Conservation (phyloP, 2,113 vertebrate genomes). For the Menidia beryllina region DNA sequence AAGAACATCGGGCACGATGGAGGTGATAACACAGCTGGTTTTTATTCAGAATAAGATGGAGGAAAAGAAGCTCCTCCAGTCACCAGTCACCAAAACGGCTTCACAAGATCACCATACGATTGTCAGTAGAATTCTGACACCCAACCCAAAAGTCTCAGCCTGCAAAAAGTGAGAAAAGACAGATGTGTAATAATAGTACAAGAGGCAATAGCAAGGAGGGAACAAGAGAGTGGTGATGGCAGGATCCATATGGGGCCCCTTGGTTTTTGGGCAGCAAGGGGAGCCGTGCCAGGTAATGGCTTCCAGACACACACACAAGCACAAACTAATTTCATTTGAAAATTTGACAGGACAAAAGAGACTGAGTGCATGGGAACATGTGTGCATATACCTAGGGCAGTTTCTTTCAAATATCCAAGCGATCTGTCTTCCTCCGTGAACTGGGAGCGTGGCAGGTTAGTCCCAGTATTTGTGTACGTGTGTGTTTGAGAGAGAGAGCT, state of each 20-base stretch:
- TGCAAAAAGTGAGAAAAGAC: constrained; percentile 7
- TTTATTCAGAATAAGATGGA: background rate
- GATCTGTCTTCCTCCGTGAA: constrained; percentile 56
- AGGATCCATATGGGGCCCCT: constrained; percentile 63
- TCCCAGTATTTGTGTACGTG: constrained; percentile 16
- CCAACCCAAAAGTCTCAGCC: background rate
- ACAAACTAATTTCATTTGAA: constrained; percentile 68
- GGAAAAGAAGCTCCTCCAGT: background rate
- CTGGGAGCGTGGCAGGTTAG: constrained; percentile 31
- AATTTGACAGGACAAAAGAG: constrained; percentile 66
- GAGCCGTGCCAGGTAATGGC: constrained; percentile 77
- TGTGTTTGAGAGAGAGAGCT: constrained; percentile 39
- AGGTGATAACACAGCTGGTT: constrained; percentile 1
- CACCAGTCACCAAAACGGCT: too few species aligned
- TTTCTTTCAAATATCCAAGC: constrained; percentile 48
- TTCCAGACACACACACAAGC: constrained; percentile 75
- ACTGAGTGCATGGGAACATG: constrained; percentile 37
- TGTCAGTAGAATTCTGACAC: constrained; percentile 3
- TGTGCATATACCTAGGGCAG: constrained; percentile 47
- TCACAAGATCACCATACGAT: background rate
- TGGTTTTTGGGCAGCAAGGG: constrained; percentile 52
- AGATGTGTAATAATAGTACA: constrained; percentile 21
- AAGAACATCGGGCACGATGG: constrained; percentile 18
- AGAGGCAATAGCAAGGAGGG: constrained; percentile 24
- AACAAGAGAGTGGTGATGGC: constrained; percentile 42